Percentiles rank a stretch among this genome's conserved stretches.
These are phyloP conservation scores for Melanocharis versteri DNA, from an alignment of 2,113 vertebrate genomes.

Conservation along the genomic window DNA sequence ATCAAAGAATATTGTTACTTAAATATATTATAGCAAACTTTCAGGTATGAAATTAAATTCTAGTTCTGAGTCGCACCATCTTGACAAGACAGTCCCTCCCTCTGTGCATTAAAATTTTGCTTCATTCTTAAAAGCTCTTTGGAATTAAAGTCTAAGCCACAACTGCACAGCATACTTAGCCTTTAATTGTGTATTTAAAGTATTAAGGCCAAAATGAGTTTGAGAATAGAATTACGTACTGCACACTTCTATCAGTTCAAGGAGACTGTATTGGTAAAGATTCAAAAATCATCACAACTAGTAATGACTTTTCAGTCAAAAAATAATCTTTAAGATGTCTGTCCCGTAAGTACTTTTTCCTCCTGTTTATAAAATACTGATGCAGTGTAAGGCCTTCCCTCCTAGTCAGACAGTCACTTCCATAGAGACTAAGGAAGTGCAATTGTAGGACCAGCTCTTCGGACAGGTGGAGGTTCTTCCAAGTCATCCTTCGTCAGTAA, in stretches of 20 bases:
- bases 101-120: not conserved
- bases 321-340: not conserved
- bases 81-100: not conserved
- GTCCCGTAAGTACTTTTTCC: too few relatives aligned
- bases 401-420: not conserved
- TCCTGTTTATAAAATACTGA: not conserved
- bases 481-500: not conserved
- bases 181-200: not conserved
- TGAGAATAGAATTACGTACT: not conserved
- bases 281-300: not conserved
- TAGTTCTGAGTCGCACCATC: not conserved
- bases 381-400: not conserved
- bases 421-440: rapidly evolving
- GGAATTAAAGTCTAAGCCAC: not conserved
- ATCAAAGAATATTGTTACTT: not conserved
- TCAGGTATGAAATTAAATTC: not conserved
- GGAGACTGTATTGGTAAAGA: not conserved
- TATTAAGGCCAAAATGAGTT: not conserved
- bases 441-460: not conserved
- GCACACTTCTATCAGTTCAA: not conserved
- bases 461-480: not conserved
- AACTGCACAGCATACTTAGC: not conserved
- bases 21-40: not conserved
- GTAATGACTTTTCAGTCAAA: not conserved
- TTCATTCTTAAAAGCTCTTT: not conserved